Evolutionary conservation across 2,888 invertebrate species (phyloP), one percentile per base, ranked within the genome.

Genomic region (Bedellia somnulentella): DNA sequence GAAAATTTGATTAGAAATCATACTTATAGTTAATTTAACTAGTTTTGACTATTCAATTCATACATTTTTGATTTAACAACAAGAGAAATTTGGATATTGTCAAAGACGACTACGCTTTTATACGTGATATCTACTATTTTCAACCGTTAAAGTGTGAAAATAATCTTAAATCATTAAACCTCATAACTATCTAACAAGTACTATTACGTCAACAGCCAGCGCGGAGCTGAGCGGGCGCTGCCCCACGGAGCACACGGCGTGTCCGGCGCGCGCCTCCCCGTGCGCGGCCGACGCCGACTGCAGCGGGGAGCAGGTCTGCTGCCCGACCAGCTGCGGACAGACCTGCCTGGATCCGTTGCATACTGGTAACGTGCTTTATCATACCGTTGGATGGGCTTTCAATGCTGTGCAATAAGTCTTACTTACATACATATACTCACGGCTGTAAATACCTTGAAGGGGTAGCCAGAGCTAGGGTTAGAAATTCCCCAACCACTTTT

Each of bases 251-350:
- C 54, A 54, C 14, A 45, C 40, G 13, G 32, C 62, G 2, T 86
- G 86, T 37, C 84, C 83, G 0, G 68, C 80, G 24, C 73, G 80
- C 27, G 78, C 83, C n/a, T 56, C 79, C 17, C 71, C 68, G 5
- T 86, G 86, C 55, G 55, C 50, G 17, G 59, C 67, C 24, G 83
- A 84, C 42, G 71, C 75, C 30, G 82, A 85, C 28, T 86, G 86
- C 46, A 78, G 78, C 5, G 70, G 52, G 3, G 66, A 80, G 28
- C 80, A 82, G 40, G 77, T 82, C 33, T 87, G 87, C 55, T 87
- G 87, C 54, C 71, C 59, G 32, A 85, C 85, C 11, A 78, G 81
- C 0, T 87, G 87, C 45, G 86, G 86, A 6, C 67, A 62, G 35
- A 59, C 79, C 2, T 82, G 82, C 39, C 59, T 80, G 12, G 80